Evolutionary conservation across 2,113 vertebrate genomes (phyloP).

Genomic region (Dipodomys spectabilis): DNA sequence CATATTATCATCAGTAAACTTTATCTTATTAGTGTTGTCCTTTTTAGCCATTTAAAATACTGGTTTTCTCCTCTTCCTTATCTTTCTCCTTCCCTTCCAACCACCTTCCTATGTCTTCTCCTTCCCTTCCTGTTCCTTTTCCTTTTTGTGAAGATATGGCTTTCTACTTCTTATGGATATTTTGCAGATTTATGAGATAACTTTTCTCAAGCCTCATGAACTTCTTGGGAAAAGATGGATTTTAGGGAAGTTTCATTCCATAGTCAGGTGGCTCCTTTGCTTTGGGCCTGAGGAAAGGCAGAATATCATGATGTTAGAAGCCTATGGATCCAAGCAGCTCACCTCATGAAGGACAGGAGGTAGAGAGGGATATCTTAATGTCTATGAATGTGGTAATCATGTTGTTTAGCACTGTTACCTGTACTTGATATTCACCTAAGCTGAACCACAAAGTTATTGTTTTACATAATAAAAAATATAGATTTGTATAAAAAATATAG

Average conservation of each 20-base stretch:
- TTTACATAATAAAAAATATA: conserved; percentile 1
- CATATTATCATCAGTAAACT: not conserved
- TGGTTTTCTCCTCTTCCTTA: not conserved
- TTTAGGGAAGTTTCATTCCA: not conserved
- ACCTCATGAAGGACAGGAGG: not conserved
- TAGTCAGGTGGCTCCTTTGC: too few relatives aligned
- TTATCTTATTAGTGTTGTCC: not conserved
- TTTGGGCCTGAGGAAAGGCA: not conserved
- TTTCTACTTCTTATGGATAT: not conserved
- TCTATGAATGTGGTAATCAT: not conserved
- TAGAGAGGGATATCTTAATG: not conserved
- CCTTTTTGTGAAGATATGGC: too few relatives aligned
- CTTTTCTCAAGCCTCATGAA: not conserved
- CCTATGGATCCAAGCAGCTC: not conserved
- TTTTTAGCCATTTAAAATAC: not conserved
- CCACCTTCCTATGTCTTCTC: not conserved
- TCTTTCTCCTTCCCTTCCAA: not conserved
- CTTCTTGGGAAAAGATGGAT: not conserved
- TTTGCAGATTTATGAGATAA: not conserved
- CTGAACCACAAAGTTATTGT: conserved; percentile 4
- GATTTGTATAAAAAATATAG: conserved; percentile 5
- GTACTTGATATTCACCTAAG: conserved; percentile 28
- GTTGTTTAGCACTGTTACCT: not conserved
- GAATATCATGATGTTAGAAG: not conserved
- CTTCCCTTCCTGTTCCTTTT: not conserved